Evolutionary conservation across 2,113 vertebrate species (phyloP).

Genomic region (Gymnorhina tibicen): DNA sequence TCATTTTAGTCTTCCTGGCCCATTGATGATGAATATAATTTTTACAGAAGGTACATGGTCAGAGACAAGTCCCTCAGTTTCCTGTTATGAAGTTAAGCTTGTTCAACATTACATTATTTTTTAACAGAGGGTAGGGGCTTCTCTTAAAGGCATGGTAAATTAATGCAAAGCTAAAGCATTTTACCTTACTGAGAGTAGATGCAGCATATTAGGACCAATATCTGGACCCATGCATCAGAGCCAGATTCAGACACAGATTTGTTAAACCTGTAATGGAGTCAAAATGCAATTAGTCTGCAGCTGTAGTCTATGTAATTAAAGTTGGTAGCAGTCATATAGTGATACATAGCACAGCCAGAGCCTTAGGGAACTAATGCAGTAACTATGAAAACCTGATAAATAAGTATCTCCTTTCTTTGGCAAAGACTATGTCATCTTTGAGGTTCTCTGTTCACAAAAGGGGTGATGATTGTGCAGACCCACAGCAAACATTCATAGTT

Average conservation of each 20-base stretch:
- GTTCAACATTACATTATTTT: not conserved
- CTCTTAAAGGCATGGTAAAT: not conserved
- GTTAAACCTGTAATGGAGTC: not conserved
- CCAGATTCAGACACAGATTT: not conserved
- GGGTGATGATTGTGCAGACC: not conserved
- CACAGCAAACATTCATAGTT: not conserved
- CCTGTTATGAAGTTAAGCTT: not conserved
- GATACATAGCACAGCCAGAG: not conserved
- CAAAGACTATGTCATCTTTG: not conserved
- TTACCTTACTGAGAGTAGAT: not conserved
- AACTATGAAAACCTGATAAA: not conserved
- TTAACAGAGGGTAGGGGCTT: not conserved
- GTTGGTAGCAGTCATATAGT: not conserved
- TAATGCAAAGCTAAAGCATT: not conserved
- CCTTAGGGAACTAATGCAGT: not conserved
- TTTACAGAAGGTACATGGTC: not conserved
- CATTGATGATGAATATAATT: not conserved
- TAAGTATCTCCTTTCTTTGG: not conserved
- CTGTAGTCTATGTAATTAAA: not conserved
- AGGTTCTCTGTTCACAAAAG: not conserved
- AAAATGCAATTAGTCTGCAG: not conserved
- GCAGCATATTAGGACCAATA: not conserved
- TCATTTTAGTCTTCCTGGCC: not conserved
- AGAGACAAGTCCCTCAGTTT: not conserved
- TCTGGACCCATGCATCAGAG: not conserved